These are phyloP conservation scores for Sphenodon punctatus DNA, from an alignment of 2,797 vertebrate species.

Conservation along the genomic window DNA sequence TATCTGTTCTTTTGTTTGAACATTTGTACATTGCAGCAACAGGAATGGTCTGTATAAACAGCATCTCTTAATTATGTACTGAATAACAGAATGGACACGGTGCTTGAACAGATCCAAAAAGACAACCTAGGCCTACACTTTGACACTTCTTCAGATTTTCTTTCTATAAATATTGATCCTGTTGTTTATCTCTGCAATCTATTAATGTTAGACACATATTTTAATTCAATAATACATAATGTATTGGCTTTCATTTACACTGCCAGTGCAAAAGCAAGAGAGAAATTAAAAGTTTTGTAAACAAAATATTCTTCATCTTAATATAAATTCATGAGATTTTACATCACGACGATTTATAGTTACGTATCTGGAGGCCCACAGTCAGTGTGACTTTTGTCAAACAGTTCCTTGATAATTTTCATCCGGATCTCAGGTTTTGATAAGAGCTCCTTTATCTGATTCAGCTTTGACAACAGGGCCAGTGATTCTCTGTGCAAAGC, in stretches of 20 bases:
- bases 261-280: not conserved
- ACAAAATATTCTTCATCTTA: slow-evolving; percentile 14
- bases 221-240: not conserved
- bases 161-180: not conserved
- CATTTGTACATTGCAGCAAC: not conserved
- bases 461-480: slow-evolving; percentile 73
- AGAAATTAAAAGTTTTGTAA: slow-evolving; percentile 28
- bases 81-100: slow-evolving; percentile 42
- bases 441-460: slow-evolving; percentile 80
- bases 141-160: not conserved
- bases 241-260: not conserved
- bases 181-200: not conserved
- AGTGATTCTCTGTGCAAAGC: slow-evolving; percentile 75
- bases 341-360: slow-evolving; percentile 12
- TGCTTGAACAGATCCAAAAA: slow-evolving; percentile 43
- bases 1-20: not conserved
- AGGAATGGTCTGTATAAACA: not conserved
- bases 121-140: not conserved
- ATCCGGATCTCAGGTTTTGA: slow-evolving; percentile 73
- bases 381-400: slow-evolving; percentile 56
- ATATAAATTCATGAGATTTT: slow-evolving; percentile 12
- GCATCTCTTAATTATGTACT: slow-evolving; percentile 13
- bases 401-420: slow-evolving; percentile 78
- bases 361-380: slow-evolving; percentile 19
- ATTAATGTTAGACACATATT: not conserved